Evolutionary conservation across 2,888 invertebrate species (phyloP).

Genomic region (Stegophylla sp.): DNA sequence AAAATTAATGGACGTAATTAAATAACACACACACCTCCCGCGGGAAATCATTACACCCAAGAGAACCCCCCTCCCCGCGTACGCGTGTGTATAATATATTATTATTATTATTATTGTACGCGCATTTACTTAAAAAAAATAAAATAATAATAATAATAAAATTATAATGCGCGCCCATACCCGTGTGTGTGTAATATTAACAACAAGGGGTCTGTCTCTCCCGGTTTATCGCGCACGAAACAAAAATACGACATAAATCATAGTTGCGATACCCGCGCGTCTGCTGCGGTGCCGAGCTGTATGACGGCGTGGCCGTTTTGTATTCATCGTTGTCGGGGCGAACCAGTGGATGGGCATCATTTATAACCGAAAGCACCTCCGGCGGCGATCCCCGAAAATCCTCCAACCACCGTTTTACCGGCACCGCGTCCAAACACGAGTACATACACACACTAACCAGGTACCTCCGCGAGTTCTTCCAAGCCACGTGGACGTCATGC

Average conservation of each 20-base stretch:
- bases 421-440: neutral
- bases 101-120: constrained; percentile 15
- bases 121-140: neutral
- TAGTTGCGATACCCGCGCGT: constrained; percentile 5
- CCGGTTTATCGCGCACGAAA: constrained; percentile 41
- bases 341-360: constrained; percentile 50
- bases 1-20: constrained; percentile 43
- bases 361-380: constrained; percentile 47
- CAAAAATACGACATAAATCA: constrained; percentile 53
- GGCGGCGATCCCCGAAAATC: constrained; percentile 8
- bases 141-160: constrained; percentile 11
- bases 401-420: neutral
- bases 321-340: constrained; percentile 49
- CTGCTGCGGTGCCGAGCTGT: neutral
- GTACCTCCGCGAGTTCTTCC: no score
- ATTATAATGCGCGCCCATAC: neutral
- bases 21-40: constrained; percentile 30
- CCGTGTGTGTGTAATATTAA: constrained; percentile 2
- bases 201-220: constrained; percentile 2
- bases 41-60: constrained; percentile 37
- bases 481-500: no score
- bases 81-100: neutral
- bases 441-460: neutral
- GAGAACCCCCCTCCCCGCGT: no score
- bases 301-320: constrained; percentile 27